Percentiles rank a stretch among this genome's conserved stretches.
phyloP scores from a whole-genome alignment of 2,797 vertebrate genomes.

The Spondyliosoma cantharus region DNA sequence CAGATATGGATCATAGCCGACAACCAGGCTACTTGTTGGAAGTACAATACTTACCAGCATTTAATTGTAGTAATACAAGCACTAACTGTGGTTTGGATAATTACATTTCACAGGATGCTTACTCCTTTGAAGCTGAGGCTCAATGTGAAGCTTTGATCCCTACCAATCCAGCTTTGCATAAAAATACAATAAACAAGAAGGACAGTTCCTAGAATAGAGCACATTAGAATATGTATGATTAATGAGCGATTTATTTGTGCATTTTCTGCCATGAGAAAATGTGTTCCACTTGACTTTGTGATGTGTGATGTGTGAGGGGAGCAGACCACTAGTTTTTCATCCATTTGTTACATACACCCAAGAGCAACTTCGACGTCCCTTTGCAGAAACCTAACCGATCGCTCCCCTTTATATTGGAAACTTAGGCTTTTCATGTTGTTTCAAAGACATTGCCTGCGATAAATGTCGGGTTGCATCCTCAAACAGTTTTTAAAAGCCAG shows the following conservation, averaged over 20 bases:
- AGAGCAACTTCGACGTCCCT: constrained; percentile 17
- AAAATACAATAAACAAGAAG: constrained; percentile 20
- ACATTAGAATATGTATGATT: constrained; percentile 7
- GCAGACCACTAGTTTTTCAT: constrained; percentile 5
- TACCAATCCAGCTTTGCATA: constrained; percentile 43
- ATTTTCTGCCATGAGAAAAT: constrained; percentile 5
- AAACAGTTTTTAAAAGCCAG: constrained; percentile 70
- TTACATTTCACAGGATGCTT: constrained; percentile 18
- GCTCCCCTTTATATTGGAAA: constrained; percentile 37
- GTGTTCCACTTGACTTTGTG: neutral
- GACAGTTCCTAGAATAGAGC: constrained; percentile 6
- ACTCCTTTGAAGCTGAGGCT: constrained; percentile 34
- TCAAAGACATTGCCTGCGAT: constrained; percentile 73
- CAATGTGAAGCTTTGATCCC: constrained; percentile 60
- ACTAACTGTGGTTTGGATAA: constrained; percentile 17
- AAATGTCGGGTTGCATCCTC: constrained; percentile 74
- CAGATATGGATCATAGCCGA: constrained; percentile 9
- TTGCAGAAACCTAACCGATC: constrained; percentile 33
- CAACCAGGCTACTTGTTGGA: constrained; percentile 8
- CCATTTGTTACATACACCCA: constrained; percentile 13
- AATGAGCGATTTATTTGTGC: constrained; percentile 8
- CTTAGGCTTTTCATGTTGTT: constrained; percentile 73
- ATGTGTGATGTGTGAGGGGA: neutral
- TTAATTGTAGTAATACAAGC: constrained; percentile 21
- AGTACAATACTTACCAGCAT: constrained; percentile 7